phyloP scores from a whole-genome alignment of 2,113 vertebrate genomes.

The Dipodomys stephensi region DNA sequence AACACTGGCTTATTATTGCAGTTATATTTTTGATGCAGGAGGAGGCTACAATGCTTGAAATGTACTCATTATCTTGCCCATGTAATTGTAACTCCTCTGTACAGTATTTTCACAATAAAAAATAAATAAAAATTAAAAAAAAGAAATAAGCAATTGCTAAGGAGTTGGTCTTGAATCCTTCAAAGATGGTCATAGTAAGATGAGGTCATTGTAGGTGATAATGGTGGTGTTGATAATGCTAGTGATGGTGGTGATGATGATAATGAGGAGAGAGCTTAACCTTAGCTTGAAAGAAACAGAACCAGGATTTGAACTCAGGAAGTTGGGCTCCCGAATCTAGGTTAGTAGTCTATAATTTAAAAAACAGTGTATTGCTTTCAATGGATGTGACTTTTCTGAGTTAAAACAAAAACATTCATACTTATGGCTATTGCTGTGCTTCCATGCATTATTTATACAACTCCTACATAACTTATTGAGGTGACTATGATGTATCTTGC shows the following conservation, averaged over 20 bases:
- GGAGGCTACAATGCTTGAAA: no score
- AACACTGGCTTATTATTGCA: background rate
- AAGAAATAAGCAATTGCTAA: background rate
- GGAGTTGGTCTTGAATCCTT: background rate
- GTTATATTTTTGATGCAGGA: background rate
- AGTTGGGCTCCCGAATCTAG: background rate
- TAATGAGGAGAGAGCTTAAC: background rate
- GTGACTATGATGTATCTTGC: background rate
- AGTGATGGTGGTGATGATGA: background rate
- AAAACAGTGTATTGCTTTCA: slow-evolving; percentile 1
- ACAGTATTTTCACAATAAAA: no score
- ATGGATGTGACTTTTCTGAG: background rate
- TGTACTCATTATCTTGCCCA: no score
- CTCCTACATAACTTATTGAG: background rate
- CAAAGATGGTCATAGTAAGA: background rate
- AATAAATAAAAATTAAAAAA: no score
- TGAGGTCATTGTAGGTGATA: background rate
- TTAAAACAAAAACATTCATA: slow-evolving; percentile 15
- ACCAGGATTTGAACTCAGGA: background rate
- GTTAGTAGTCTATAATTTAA: background rate
- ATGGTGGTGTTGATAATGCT: no score
- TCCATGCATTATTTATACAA: background rate
- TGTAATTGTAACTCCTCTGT: no score
- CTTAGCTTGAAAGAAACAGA: background rate
- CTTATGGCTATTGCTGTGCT: background rate